Percentiles rank a stretch among this genome's conserved stretches.
Evolutionary conservation across 37 sponge, comb jelly and placozoan genomes (phyloP).

Genomic region (Agelas oroides): DNA sequence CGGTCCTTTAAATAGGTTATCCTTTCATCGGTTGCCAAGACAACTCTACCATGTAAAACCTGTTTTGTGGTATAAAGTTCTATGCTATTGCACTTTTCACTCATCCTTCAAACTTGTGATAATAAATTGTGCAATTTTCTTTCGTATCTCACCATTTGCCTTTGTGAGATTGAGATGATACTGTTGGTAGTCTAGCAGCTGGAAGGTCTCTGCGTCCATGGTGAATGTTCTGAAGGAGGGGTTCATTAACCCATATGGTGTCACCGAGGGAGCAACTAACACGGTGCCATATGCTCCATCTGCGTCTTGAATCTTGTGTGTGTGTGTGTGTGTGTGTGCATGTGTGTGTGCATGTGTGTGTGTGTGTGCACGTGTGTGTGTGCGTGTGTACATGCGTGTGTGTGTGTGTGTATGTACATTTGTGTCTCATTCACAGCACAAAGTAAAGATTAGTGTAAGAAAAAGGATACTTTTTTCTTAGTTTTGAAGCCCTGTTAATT

Average conservation of each 20-base stretch:
- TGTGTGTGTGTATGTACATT: slow-evolving; percentile 33
- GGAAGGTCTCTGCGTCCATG: slow-evolving; percentile 60
- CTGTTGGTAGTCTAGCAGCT: slow-evolving; percentile 74
- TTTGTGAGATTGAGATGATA: slow-evolving; percentile 78
- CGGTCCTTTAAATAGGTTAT: too few species aligned
- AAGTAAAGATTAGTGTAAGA: too few species aligned
- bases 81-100: not conserved
- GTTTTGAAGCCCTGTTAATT: too few species aligned
- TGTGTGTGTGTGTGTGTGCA: not conserved
- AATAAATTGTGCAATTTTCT: too few species aligned
- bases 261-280: slow-evolving; percentile 77
- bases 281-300: slow-evolving; percentile 66
- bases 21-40: too few species aligned
- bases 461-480: too few species aligned
- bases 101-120: too few species aligned
- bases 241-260: slow-evolving; percentile 57
- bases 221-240: slow-evolving; percentile 79
- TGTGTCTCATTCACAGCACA: not conserved
- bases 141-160: slow-evolving; percentile 77
- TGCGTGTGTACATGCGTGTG: slow-evolving; percentile 22
- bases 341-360: too few species aligned
- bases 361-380: not conserved
- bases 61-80: too few species aligned
- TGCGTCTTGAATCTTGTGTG: slow-evolving; percentile 53
- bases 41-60: too few species aligned